Evolutionary conservation across 1,140 invertebrate genomes (phyloP), one percentile per base, ranked within the genome.

Genomic region (Plutomurus gul): DNA sequence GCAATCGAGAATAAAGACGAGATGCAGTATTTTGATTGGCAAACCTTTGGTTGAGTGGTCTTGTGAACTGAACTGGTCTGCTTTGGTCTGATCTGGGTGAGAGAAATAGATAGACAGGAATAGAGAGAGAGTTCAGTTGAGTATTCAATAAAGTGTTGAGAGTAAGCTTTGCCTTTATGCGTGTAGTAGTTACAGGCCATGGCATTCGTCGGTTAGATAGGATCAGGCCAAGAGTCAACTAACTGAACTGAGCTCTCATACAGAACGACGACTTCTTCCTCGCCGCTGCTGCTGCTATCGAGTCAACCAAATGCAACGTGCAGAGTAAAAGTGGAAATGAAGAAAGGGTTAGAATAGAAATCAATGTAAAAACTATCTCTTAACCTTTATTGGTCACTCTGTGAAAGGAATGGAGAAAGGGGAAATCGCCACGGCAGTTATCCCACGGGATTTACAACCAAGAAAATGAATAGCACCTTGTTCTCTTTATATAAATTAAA

Each of bases 401-500:
- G 49, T 79, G 46, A 60, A 65, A 78, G 30, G 71, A 72, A 56
- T 78, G 65, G 65, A 80, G 73, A 82, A 76, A 79, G 75, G 78
- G 76, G 81, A 77, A 80, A 78, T 49, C 37, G 46, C 33, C 56
- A 65, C 56, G 56, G 36, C 75, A 71, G 71, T 76, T 76, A 65
- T 82, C 81, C 70, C 78, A 7, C 72, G 78, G 81, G 81, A 80
- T 72, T 82, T 72, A 60, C 39, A 16, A 11, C 43, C 51, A 82
- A 76, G 40, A 84, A 84, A 84, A 84, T 84, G 83, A 84, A 84
- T 84, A 82, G 83, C 83, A 84, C 83, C 83, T 82, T 82, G 76
- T 81, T 82, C 79, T 81, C 79, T 81, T 82, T 82, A 82, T 83
- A 82, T 81, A 82, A 82, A 84, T 84, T 84, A 82, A 84, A 84